These are phyloP conservation scores for Serranochromis macrocephalus DNA, from an alignment of 2,113 vertebrate species.

Conservation along the genomic window DNA sequence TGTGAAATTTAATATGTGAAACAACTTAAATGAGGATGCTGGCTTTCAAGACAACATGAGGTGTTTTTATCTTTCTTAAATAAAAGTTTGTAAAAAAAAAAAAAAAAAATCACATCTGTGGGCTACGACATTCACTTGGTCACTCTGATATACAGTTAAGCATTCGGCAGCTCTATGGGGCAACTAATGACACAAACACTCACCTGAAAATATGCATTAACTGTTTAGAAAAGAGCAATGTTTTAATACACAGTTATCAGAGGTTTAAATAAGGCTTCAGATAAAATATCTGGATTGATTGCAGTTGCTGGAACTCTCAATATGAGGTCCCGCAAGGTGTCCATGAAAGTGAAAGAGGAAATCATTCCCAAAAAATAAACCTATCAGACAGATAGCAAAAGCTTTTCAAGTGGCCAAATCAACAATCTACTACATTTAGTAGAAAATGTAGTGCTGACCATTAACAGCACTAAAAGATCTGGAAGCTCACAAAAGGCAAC, in stretches of 20 bases:
- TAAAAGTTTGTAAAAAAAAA: background rate
- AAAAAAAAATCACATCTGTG: background rate
- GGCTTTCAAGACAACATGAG: background rate
- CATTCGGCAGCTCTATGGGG: background rate
- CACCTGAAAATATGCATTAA: background rate
- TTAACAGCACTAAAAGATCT: background rate
- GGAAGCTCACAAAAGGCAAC: background rate
- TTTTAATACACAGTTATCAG: background rate
- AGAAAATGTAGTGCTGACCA: background rate
- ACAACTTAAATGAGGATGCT: background rate
- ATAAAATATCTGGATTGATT: background rate
- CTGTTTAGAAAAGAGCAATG: background rate
- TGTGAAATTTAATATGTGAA: background rate
- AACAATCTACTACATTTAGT: background rate
- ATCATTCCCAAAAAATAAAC: background rate
- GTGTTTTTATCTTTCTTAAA: background rate
- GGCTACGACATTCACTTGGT: conserved; percentile 16
- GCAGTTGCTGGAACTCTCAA: background rate
- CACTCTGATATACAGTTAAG: background rate
- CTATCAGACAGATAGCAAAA: background rate
- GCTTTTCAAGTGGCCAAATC: background rate
- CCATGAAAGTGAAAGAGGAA: background rate
- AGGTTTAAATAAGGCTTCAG: background rate
- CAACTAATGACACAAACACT: background rate
- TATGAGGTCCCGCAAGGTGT: background rate